These are phyloP conservation scores for Acronicta aceris DNA, from an alignment of 2,888 invertebrate species.

Conservation along the genomic window DNA sequence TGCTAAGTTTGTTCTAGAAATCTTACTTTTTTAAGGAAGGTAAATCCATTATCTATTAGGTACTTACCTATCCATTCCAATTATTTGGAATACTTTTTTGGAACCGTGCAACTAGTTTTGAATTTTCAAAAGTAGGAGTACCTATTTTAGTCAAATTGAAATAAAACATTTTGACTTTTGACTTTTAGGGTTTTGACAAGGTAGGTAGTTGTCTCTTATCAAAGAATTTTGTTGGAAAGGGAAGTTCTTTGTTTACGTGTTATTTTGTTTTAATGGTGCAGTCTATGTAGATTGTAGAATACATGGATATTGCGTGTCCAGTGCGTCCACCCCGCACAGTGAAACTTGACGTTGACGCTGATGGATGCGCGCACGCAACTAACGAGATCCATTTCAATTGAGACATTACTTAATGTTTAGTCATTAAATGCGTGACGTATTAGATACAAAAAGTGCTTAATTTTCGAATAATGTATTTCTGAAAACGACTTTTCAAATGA, in stretches of 20 bases:
- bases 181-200: too few relatives aligned
- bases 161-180: too few relatives aligned
- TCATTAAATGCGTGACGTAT: constrained; percentile 22
- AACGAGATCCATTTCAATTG: constrained; percentile 44
- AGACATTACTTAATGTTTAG: constrained; percentile 34
- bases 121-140: too few relatives aligned
- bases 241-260: not conserved
- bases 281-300: not conserved
- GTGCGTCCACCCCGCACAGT: constrained; percentile 53
- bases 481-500: not conserved
- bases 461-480: not conserved
- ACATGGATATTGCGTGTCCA: constrained; percentile 29
- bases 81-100: too few relatives aligned
- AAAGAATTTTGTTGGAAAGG: too few relatives aligned
- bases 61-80: too few relatives aligned
- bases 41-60: too few relatives aligned
- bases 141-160: too few relatives aligned
- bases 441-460: not conserved
- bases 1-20: too few relatives aligned
- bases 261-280: not conserved
- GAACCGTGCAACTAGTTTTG: too few relatives aligned
- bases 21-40: too few relatives aligned
- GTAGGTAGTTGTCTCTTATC: too few relatives aligned
- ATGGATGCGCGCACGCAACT: constrained; percentile 39
- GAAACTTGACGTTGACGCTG: constrained; percentile 47